Percentiles rank a stretch among this genome's conserved stretches.
Evolutionary conservation across 2,797 vertebrate species (phyloP).

Genomic region (Alauda arvensis): DNA sequence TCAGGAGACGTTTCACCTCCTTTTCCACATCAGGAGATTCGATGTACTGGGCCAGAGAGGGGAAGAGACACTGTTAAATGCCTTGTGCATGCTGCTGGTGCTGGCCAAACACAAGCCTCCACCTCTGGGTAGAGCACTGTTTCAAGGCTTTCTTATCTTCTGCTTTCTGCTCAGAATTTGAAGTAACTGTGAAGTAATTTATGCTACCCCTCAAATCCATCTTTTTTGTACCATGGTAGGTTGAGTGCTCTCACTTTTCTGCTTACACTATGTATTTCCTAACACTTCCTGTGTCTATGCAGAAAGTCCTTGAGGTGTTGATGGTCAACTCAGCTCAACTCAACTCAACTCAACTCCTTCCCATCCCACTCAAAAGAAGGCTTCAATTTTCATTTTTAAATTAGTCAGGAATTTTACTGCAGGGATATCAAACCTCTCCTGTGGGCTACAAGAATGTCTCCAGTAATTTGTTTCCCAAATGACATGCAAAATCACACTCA

Average conservation of each 20-base stretch:
- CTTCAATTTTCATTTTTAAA: conserved; percentile 14
- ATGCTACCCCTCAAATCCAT: not conserved
- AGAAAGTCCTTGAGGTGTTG: not conserved
- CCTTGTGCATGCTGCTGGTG: not conserved
- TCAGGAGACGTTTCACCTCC: conserved; percentile 91
- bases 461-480: conserved; percentile 25
- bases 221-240: not conserved
- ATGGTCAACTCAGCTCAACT: not conserved
- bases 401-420: not conserved
- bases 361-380: not conserved
- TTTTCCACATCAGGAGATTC: conserved; percentile 94
- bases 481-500: conserved; percentile 5
- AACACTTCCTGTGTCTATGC: not conserved
- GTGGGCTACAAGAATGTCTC: not conserved
- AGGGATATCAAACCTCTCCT: not conserved
- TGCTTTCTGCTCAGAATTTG: not conserved
- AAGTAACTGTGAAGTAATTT: not conserved
- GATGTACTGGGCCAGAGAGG: conserved; percentile 74
- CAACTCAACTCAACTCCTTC: not conserved
- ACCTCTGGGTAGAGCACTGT: not conserved
- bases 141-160: not conserved
- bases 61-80: not conserved
- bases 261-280: not conserved
- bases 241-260: not conserved
- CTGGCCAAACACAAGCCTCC: not conserved